Evolutionary conservation across 2,797 vertebrate genomes (phyloP), one percentile per base, ranked within the genome.

Genomic region (Apodemus agrarius): DNA sequence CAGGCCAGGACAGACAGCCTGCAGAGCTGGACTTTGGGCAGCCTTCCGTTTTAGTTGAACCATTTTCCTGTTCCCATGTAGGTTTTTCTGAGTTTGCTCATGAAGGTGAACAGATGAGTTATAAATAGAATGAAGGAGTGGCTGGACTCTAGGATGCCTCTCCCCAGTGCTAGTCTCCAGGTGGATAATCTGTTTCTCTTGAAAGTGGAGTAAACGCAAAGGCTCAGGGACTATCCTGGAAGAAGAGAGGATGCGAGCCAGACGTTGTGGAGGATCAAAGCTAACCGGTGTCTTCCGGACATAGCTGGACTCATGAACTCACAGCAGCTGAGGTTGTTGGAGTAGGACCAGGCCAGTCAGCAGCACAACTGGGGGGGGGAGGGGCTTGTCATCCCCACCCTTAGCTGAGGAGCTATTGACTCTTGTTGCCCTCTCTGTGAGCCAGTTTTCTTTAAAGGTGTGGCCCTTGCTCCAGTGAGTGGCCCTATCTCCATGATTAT

Each of bases 161-260:
- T n/a, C 37, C 0, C 3, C 21, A 37, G n/a, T 12, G 17, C 65
- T 49, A 0, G 0, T 43, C 11, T 90, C 52, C 2, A 26, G 2
- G 6, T 22, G 26, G 83, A 26, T 34, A 46, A 81, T n/a, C n/a
- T 17, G 9, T 24, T 79, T 5, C 31, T 80, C 57, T 37, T 81
- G 59, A 63, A 24, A 65, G 29, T 12, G 14, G 16, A 78, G 14
- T 52, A 79, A 29, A 34, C 46, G 9, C 16, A 52, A 79, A n/a
- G 46, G 31, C 8, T 79, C 17, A 54, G 76, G 29, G 76, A 34
- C 31, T 16, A 31, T 52, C 3, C 76, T 79, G 76, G 49, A 52
- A 79, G 46, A 52, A 76, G 24, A 79, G 76, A 52, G 8, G 16
- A 11, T 79, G 19, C 2, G 1, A n/a, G 67, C 67, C 67, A 79